Percentiles rank a stretch among this genome's conserved stretches.
phyloP scores from a whole-genome alignment of 2,113 vertebrate genomes.

The Eurystomus gularis region DNA sequence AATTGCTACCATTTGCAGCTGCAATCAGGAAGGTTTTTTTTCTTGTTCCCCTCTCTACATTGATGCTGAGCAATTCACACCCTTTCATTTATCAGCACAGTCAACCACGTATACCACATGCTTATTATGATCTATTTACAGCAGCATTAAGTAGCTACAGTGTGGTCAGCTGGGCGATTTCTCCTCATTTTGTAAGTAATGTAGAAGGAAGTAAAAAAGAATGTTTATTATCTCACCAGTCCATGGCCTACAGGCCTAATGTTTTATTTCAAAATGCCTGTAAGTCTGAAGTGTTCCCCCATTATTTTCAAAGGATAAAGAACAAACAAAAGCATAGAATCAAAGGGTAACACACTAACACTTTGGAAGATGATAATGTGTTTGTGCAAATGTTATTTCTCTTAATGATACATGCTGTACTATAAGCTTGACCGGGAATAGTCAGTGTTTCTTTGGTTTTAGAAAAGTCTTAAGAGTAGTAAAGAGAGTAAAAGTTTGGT shows the following conservation, averaged over 20 bases:
- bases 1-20: conserved; percentile 27
- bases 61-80: conserved; percentile 5
- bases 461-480: background rate
- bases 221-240: background rate
- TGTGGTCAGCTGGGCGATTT: conserved; percentile 30
- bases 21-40: conserved; percentile 43
- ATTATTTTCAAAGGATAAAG: background rate
- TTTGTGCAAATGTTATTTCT: background rate
- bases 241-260: background rate
- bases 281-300: background rate
- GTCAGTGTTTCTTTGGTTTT: background rate
- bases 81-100: conserved; percentile 27
- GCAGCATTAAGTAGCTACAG: conserved; percentile 1
- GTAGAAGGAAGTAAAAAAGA: background rate
- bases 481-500: background rate
- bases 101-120: conserved; percentile 9
- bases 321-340: background rate
- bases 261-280: background rate
- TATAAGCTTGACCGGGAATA: background rate
- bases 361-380: background rate
- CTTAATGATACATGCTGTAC: background rate
- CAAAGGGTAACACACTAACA: background rate
- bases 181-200: background rate
- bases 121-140: conserved; percentile 46
- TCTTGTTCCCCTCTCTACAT: background rate